phyloP scores from a whole-genome alignment of 2,888 invertebrate genomes.

The Andrena hattorfiana region DNA sequence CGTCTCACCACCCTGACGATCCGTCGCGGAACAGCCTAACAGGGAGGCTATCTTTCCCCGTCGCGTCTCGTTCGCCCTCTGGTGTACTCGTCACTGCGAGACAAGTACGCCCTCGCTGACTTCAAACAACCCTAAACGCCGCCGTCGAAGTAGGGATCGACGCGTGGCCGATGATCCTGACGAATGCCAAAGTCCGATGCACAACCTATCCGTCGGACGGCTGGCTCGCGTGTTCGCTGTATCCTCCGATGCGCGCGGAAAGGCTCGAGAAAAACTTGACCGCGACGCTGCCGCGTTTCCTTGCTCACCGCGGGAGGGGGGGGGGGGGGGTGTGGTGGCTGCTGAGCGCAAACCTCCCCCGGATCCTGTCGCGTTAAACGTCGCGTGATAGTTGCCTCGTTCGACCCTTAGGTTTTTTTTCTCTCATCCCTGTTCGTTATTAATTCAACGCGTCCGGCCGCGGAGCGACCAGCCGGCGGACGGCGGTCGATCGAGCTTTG shows the following conservation, averaged over 20 bases:
- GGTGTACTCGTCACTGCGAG: too few relatives aligned
- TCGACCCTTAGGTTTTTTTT: conserved; percentile 1
- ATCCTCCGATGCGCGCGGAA: background rate
- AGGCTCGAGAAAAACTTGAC: background rate
- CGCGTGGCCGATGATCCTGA: conserved; percentile 49
- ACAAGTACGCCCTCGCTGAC: background rate
- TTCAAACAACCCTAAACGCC: background rate
- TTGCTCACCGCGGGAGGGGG: background rate
- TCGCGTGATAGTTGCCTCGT: conserved; percentile 5
- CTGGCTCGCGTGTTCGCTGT: background rate
- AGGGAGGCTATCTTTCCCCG: too few relatives aligned
- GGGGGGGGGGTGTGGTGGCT: too few relatives aligned
- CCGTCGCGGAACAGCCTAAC: too few relatives aligned
- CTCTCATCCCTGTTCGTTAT: conserved; percentile 34
- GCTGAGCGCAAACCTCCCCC: background rate
- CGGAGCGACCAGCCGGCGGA: conserved; percentile 50
- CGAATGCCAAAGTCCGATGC: conserved; percentile 26
- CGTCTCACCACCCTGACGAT: background rate
- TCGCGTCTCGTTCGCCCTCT: too few relatives aligned
- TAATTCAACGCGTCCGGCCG: conserved; percentile 53
- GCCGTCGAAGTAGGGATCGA: background rate
- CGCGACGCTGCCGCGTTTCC: conserved; percentile 1
- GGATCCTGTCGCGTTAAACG: conserved; percentile 24
- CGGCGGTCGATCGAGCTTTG: conserved; percentile 72
- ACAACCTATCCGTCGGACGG: conserved; percentile 48